Evolutionary conservation across 2,888 invertebrate genomes (phyloP), one percentile per base, ranked within the genome.

Genomic region (Erebia ligea): DNA sequence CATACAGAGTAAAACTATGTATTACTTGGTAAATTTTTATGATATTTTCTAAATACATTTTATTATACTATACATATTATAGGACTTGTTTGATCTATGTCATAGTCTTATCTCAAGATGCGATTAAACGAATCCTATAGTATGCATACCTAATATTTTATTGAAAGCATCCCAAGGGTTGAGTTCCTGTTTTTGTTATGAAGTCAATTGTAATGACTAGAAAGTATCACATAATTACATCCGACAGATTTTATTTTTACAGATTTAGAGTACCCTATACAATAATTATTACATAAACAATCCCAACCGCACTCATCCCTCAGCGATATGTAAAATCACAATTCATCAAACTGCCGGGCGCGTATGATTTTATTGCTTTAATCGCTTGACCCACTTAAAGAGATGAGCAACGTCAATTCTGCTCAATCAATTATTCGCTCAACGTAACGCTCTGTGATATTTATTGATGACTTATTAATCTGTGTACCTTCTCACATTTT

Each of bases 371-470:
- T 77, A 75, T 75, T 72, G 73, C 71, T 74, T 73, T 75, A 76
- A 76, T 74, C 71, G 68, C 73, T 72, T 52, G 69, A 70, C 68
- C 66, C 68, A 62, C 66, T 63, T 62, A 56, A 67, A 54, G 73
- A 76, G 76, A 73, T 73, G 76, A 77, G 74, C 74, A 69, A 72
- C 79, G 79, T 79, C 81, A 85, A 85, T 88, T 89, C n/a, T 86
- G 85, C 85, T 83, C 83, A 86, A 88, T 87, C 88, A 87, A 89
- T 90, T 88, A 88, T 87, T 88, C 86, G 86, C 85, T 86, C 84
- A 84, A 80, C 81, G 80, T 75, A 76, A 78, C 80, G 61, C 65
- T 70, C 61, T 67, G 63, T 73, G 77, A 85, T 82, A 88, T 87
- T 87, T 84, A 86, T 84, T 79, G 42, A 21, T 57, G 13, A 15